Conservation (phyloP, 2,888 invertebrate genomes). For the Steinernema carpocapsae region DNA sequence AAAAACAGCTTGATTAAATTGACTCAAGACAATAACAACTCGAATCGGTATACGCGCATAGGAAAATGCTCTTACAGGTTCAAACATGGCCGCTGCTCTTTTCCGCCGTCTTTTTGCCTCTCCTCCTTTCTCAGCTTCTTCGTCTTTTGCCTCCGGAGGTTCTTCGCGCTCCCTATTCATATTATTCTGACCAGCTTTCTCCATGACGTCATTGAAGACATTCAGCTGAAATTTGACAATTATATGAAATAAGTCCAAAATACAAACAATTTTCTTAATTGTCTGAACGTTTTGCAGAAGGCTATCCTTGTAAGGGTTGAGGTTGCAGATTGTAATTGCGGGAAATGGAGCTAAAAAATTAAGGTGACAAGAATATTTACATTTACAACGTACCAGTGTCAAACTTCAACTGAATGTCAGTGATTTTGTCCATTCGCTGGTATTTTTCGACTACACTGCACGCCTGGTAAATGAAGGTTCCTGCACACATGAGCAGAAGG, state of each 20-base stretch:
- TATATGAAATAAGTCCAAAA: background rate
- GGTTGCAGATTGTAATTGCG: slow-evolving; percentile 64
- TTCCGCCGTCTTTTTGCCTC: background rate
- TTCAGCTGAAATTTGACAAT: slow-evolving; percentile 39
- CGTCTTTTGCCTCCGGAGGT: slow-evolving; percentile 8
- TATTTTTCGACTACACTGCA: slow-evolving; percentile 60
- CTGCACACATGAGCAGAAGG: slow-evolving; percentile 52
- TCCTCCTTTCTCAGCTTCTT: background rate
- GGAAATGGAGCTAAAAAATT: slow-evolving; percentile 61
- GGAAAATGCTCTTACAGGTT: background rate
- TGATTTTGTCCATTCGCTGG: slow-evolving; percentile 63
- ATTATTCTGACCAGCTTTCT: slow-evolving; percentile 50
- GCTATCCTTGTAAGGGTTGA: slow-evolving; percentile 65
- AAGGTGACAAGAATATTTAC: background rate
- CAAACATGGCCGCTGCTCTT: slow-evolving; percentile 29
- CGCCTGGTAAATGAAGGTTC: slow-evolving; percentile 59
- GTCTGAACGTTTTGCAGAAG: slow-evolving; percentile 40
- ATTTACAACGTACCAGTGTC: slow-evolving; percentile 50
- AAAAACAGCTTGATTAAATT: no score
- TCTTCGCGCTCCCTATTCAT: slow-evolving; percentile 36
- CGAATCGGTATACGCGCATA: background rate
- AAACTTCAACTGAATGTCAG: slow-evolving; percentile 64
- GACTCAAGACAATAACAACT: background rate
- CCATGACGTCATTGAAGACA: slow-evolving; percentile 56
- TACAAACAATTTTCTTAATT: slow-evolving; percentile 43